phyloP scores from a whole-genome alignment of 92 coral and sea anemone species.

The Actinostola sp. region DNA sequence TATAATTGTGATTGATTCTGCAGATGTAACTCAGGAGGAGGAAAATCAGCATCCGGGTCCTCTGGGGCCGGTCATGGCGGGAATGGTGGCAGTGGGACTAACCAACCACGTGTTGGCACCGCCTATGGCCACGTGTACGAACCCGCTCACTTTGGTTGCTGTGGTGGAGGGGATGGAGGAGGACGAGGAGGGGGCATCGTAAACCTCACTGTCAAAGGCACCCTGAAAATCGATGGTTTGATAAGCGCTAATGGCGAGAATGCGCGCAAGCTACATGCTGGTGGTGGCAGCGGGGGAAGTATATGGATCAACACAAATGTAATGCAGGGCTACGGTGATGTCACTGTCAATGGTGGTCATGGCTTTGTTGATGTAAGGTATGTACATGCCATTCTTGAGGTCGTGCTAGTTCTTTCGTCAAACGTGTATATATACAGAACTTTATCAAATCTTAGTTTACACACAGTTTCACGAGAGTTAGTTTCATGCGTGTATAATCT shows the following conservation, averaged over 20 bases:
- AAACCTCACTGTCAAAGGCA: constrained; percentile 62
- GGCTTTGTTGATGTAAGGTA: constrained; percentile 69
- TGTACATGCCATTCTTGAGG: background rate
- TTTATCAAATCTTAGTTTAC: too few relatives aligned
- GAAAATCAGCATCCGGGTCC: constrained; percentile 64
- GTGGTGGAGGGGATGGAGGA: constrained; percentile 85
- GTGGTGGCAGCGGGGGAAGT: constrained; percentile 98
- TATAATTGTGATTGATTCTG: background rate
- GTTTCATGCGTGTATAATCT: too few relatives aligned
- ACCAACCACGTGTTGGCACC: constrained; percentile 81
- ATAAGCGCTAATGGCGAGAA: constrained; percentile 72
- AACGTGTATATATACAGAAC: too few relatives aligned
- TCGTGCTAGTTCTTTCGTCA: too few relatives aligned
- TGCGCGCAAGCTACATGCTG: constrained; percentile 68
- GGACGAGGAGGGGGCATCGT: constrained; percentile 92
- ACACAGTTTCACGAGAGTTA: too few relatives aligned
- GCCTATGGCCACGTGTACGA: constrained; percentile 95
- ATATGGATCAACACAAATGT: constrained; percentile 87
- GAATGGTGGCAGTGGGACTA: constrained; percentile 83
- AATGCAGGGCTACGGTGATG: constrained; percentile 84
- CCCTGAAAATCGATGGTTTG: constrained; percentile 78
- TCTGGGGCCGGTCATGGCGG: constrained; percentile 99
- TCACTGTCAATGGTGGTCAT: constrained; percentile 80
- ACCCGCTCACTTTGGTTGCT: constrained; percentile 91
- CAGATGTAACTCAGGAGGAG: constrained; percentile 77